Percentiles rank a stretch among this genome's conserved stretches.
phyloP scores from a whole-genome alignment of 2,113 vertebrate genomes.

The Epinephelus fuscoguttatus region DNA sequence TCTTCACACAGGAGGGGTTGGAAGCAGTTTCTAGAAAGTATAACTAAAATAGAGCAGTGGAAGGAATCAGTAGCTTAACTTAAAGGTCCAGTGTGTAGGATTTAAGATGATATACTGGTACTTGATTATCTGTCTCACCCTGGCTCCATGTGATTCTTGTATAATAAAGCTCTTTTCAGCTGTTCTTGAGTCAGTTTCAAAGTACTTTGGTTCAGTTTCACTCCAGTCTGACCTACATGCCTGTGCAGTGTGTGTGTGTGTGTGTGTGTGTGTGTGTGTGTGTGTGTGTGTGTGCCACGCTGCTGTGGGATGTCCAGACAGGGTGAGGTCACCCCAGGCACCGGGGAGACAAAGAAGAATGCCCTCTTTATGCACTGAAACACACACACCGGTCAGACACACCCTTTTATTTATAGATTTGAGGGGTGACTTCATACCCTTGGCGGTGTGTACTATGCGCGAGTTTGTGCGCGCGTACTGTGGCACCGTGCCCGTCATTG shows the following conservation, averaged over 20 bases:
- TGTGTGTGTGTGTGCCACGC: constrained; percentile 15
- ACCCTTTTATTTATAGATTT: constrained; percentile 71
- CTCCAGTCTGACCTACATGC: constrained; percentile 51
- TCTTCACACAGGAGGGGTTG: background rate
- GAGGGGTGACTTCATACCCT: constrained; percentile 44
- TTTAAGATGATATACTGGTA: too few species aligned
- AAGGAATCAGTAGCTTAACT: too few species aligned
- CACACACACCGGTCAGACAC: constrained; percentile 55
- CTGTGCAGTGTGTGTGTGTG: constrained; percentile 26
- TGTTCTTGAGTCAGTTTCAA: constrained; percentile 13
- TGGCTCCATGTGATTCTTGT: background rate
- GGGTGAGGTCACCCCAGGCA: constrained; percentile 75
- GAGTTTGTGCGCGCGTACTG: constrained; percentile 4
- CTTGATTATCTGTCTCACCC: background rate
- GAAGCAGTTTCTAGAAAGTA: constrained; percentile 13
- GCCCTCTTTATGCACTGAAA: constrained; percentile 65
- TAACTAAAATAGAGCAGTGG: too few species aligned
- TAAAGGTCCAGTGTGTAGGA: too few species aligned
- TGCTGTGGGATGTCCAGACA: constrained; percentile 71
- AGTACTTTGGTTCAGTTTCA: constrained; percentile 30
- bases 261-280: constrained; percentile 19
- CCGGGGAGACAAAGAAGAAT: constrained; percentile 68
- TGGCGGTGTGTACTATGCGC: background rate
- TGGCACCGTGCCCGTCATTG: constrained; percentile 28
- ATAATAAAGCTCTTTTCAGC: constrained; percentile 7